Evolutionary conservation across 2,888 invertebrate genomes (phyloP).

Genomic region (Atrina japonica): DNA sequence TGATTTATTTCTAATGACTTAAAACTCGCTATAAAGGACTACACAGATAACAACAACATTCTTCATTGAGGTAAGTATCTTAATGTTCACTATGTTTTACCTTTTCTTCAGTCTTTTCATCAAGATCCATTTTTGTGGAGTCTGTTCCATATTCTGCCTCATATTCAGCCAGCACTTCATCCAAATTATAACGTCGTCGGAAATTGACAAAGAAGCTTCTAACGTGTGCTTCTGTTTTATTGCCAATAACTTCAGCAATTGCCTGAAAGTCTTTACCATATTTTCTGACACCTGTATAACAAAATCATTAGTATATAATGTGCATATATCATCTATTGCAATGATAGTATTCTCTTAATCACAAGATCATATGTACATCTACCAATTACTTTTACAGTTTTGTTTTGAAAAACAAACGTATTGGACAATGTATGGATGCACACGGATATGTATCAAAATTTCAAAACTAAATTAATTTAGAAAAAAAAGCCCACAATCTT

Average conservation of each 20-base stretch:
- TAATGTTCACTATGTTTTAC: too few species aligned
- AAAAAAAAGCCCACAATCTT: too few species aligned
- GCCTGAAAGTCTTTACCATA: constrained; percentile 92
- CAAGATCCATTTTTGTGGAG: constrained; percentile 40
- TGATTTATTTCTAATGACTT: too few species aligned
- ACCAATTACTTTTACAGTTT: too few species aligned
- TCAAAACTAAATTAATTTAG: not conserved
- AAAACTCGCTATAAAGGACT: too few species aligned
- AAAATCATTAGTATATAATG: not conserved
- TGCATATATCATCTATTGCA: too few species aligned
- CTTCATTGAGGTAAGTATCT: too few species aligned
- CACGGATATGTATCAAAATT: too few species aligned
- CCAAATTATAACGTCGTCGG: constrained; percentile 93
- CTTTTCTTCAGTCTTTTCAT: constrained; percentile 54
- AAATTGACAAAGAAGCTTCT: constrained; percentile 95
- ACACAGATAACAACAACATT: too few species aligned
- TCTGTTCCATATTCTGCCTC: constrained; percentile 76
- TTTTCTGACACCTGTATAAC: constrained; percentile 83
- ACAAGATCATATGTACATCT: constrained; percentile 1
- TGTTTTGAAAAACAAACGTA: too few species aligned
- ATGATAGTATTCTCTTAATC: too few species aligned
- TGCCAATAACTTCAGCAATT: constrained; percentile 96
- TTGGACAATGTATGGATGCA: too few species aligned
- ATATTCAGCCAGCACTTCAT: constrained; percentile 88
- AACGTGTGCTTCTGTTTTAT: constrained; percentile 96